phyloP scores from a whole-genome alignment of 2,797 vertebrate genomes.

The Characodon lateralis region DNA sequence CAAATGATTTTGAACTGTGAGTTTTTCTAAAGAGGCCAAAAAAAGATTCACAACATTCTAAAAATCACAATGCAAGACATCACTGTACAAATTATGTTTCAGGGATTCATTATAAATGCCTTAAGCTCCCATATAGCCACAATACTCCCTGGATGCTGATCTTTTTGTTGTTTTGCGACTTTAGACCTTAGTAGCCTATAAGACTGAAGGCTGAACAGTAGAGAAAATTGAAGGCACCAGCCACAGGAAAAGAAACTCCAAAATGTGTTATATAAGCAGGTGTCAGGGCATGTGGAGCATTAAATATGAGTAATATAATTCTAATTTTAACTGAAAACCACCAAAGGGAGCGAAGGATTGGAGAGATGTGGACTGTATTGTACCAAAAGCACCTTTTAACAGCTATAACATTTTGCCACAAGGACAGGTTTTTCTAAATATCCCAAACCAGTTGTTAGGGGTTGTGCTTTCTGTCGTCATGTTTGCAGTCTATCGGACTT shows the following conservation, averaged over 20 bases:
- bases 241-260: not conserved
- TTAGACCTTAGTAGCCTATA: not conserved
- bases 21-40: not conserved
- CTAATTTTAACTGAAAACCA: conserved; percentile 5
- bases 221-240: conserved; percentile 5
- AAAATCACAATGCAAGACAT: not conserved
- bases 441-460: not conserved
- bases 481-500: not conserved
- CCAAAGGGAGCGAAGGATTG: not conserved
- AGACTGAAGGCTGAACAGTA: not conserved
- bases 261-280: conserved; percentile 5
- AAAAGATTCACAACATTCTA: not conserved
- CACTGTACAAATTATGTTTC: not conserved
- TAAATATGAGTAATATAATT: conserved; percentile 5
- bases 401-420: not conserved
- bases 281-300: conserved; percentile 5
- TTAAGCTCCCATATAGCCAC: not conserved
- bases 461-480: not conserved
- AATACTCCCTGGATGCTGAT: not conserved
- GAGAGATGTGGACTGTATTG: not conserved
- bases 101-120: not conserved
- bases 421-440: not conserved
- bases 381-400: not conserved
- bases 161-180: not conserved
- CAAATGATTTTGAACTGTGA: not conserved